A percentile compares a stretch with the other conserved stretches of the same genome.
phyloP scores from a whole-genome alignment of 92 coral and sea anemone genomes.

The Phenganax stokvisi region DNA sequence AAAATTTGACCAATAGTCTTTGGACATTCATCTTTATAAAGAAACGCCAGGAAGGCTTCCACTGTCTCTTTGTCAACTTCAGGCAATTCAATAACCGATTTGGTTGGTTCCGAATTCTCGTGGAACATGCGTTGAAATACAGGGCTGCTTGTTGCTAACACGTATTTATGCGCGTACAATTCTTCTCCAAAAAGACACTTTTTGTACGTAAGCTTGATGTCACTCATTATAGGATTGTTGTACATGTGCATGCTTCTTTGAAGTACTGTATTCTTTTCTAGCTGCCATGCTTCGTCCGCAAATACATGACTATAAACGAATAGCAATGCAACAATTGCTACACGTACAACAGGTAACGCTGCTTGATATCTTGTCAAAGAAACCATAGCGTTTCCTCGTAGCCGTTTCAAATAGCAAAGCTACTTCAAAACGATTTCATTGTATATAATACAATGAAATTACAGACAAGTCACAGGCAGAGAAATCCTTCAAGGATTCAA shows the following conservation, averaged over 20 bases:
- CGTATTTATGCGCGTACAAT: too few relatives aligned
- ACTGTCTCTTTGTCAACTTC: neutral
- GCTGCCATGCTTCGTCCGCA: neutral
- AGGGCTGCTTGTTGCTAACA: neutral
- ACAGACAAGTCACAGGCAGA: too few relatives aligned
- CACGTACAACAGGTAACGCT: too few relatives aligned
- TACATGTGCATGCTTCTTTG: slow-evolving; percentile 2
- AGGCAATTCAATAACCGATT: neutral
- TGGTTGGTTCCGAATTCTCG: neutral
- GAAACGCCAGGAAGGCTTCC: neutral
- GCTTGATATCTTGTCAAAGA: too few relatives aligned
- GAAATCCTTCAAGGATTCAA: too few relatives aligned
- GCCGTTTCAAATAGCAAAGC: too few relatives aligned
- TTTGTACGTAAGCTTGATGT: neutral
- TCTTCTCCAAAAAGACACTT: too few relatives aligned
- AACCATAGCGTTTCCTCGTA: too few relatives aligned
- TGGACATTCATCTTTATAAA: neutral
- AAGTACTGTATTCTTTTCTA: neutral
- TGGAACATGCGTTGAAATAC: neutral
- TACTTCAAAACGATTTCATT: too few relatives aligned
- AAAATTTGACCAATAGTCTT: neutral
- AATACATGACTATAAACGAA: neutral
- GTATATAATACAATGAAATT: too few relatives aligned
- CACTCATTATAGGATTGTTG: slow-evolving; percentile 7
- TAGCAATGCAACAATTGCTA: too few relatives aligned